Evolutionary conservation across 2,888 invertebrate genomes (phyloP), one percentile per base, ranked within the genome.

Genomic region (Drosophila sordidula): DNA sequence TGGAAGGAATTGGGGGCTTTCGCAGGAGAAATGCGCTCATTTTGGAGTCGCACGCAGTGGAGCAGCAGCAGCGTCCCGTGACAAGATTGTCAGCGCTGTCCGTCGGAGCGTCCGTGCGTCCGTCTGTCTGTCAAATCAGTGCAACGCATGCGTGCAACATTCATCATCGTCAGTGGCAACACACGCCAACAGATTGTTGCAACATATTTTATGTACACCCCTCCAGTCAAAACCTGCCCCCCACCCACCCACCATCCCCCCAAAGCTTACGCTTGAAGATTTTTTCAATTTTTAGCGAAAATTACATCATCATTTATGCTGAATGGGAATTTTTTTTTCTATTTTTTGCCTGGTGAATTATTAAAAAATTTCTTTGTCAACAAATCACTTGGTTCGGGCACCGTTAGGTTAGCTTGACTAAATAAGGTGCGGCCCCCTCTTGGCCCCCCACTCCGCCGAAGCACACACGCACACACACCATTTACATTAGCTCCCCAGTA

Each of bases 341-440:
- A 41, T 52, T 29, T 18, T 72, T 78, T 58, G 52, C 72, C 64
- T 61, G 78, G 75, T 89, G 83, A 90, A 85, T 88, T 89, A 89
- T 89, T 89, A 83, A 83, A 89, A 89, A 89, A 89, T 89, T 83
- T 89, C 80, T 81, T 89, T 89, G 89, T 89, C 90, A 90, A 90
- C 90, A 89, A 90, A 89, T 89, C 90, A 89, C 84, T 89, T 88
- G 64, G 80, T 59, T 58, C 52, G 62, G 54, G 59, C 57, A 57
- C 18, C 39, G 62, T 58, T 44, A 57, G 63, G 64, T 50, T 50
- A 74, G 65, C 52, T 73, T 65, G 68, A 75, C 77, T 85, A 85
- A 87, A 82, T 84, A 87, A 85, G 86, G 83, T 77, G 72, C 69
- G 71, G 63, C 66, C 46, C 46, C 49, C 34, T 14, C 9, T 6